Base-by-base conservation (phyloP, 2,797 vertebrate species). In the Enteromius mattozi region DNA sequence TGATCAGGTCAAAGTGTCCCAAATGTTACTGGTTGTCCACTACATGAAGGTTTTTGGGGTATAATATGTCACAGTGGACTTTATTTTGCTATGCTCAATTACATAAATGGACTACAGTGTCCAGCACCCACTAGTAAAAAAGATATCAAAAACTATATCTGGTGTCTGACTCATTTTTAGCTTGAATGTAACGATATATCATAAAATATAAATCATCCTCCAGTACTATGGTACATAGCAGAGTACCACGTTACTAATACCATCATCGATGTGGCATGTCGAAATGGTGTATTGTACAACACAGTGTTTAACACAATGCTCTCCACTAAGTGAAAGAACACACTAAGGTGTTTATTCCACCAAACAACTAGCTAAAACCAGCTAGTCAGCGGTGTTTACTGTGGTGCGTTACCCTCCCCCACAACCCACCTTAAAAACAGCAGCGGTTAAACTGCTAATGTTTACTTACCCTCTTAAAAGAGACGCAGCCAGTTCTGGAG, bases 381-480 rank as follows among this genome's bases (percentile, higher is more conserved):
- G 72, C 72, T 7, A 42, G 47, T 51, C 21, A 40, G 8, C 49
- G 59, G 24, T 76, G 56, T 83, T 65, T 65, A 76, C 59, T 66
- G 71, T 21, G 27, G 9, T 66, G 56, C 9, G 66, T 51, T 69
- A 85, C 91, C 88, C 87, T 76, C 85, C 87, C 81, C 85, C 84
- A 86, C 77, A 33, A 71, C 81, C 87, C 86, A 90, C 88, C 80
- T 82, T 61, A 89, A 92, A 75, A 92, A 91, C 90, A 91, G 45
- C 88, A 82, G 71, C 84, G 37, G 56, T 3, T 51, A 83, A 84
- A 61, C n/a, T 85, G 71, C 61, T 33, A 81, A 68, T 74, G 90
- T 30, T 81, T 88, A 88, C 95, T 94, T 91, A 95, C 95, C 93
- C 76, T 86, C 91, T 87, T 88, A 77, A 54, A 45, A 83, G 81